phyloP scores from a whole-genome alignment of 2,113 vertebrate species.

The Apeltes quadracus region DNA sequence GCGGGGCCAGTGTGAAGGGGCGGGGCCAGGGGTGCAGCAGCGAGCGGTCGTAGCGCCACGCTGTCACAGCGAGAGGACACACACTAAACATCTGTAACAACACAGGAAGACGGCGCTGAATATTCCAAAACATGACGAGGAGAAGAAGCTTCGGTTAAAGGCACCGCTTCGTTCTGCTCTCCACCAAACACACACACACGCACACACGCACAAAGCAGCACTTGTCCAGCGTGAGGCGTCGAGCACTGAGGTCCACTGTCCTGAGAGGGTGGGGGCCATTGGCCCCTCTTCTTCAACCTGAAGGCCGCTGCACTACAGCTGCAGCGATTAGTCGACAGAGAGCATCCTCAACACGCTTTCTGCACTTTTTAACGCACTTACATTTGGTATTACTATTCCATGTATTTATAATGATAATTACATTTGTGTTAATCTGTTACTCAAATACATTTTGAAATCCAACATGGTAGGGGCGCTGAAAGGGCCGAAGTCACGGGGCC shows the following conservation, averaged over 20 bases:
- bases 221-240: constrained; percentile 57
- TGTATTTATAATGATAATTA: too few species aligned
- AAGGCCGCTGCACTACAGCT: constrained; percentile 40
- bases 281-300: constrained; percentile 17
- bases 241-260: constrained; percentile 75
- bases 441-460: too few species aligned
- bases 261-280: not conserved
- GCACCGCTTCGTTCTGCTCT: constrained; percentile 32
- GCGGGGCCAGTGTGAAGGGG: too few species aligned
- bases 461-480: too few species aligned
- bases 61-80: constrained; percentile 31
- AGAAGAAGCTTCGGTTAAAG: constrained; percentile 50
- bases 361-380: too few species aligned
- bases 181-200: not conserved
- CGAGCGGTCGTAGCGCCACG: constrained; percentile 21
- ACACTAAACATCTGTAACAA: constrained; percentile 68
- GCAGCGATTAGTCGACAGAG: too few species aligned
- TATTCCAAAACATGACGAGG: constrained; percentile 1
- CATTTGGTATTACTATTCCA: too few species aligned
- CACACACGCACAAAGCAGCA: constrained; percentile 55
- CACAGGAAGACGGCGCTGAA: constrained; percentile 51
- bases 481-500: too few species aligned
- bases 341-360: too few species aligned
- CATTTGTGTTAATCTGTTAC: too few species aligned
- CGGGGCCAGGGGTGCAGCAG: constrained; percentile 7